Conservation (phyloP, 2,113 vertebrate genomes). For the Boleophthalmus pectinirostris region DNA sequence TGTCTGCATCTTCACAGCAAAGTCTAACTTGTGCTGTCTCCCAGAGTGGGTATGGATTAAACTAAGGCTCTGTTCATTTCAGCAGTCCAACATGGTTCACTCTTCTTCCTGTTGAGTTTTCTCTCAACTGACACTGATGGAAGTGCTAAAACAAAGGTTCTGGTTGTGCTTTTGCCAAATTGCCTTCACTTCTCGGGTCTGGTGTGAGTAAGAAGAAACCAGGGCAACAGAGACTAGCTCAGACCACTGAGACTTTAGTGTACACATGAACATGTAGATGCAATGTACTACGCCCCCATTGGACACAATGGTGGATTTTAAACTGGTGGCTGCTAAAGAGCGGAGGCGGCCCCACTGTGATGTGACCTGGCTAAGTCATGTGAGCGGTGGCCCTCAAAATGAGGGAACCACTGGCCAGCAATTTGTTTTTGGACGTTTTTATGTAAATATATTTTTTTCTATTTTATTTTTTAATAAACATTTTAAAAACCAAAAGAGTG, state of each 20-base stretch:
- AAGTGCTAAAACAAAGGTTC: background rate
- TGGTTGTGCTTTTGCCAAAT: background rate
- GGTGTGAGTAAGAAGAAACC: slow-evolving; percentile 1
- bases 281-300: slow-evolving; percentile 56
- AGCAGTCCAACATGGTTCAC: slow-evolving; percentile 11
- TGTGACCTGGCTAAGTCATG: slow-evolving; percentile 58
- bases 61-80: slow-evolving; percentile 43
- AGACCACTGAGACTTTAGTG: slow-evolving; percentile 42
- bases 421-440: slow-evolving; percentile 88
- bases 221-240: slow-evolving; percentile 3
- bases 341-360: slow-evolving; percentile 52
- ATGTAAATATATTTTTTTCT: slow-evolving; percentile 95
- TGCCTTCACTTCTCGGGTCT: slow-evolving; percentile 19
- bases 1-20: slow-evolving; percentile 43
- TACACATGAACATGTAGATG: slow-evolving; percentile 58
- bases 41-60: slow-evolving; percentile 50
- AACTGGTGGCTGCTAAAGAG: slow-evolving; percentile 62
- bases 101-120: slow-evolving; percentile 1
- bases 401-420: slow-evolving; percentile 71
- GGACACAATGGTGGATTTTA: slow-evolving; percentile 72
- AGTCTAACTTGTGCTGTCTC: slow-evolving; percentile 48
- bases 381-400: slow-evolving; percentile 55
- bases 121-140: slow-evolving; percentile 1
- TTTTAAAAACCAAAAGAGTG: slow-evolving; percentile 75
- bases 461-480: slow-evolving; percentile 99